Evolutionary conservation across 2,797 vertebrate genomes (phyloP), one percentile per base, ranked within the genome.

Genomic region (Menidia menidia): DNA sequence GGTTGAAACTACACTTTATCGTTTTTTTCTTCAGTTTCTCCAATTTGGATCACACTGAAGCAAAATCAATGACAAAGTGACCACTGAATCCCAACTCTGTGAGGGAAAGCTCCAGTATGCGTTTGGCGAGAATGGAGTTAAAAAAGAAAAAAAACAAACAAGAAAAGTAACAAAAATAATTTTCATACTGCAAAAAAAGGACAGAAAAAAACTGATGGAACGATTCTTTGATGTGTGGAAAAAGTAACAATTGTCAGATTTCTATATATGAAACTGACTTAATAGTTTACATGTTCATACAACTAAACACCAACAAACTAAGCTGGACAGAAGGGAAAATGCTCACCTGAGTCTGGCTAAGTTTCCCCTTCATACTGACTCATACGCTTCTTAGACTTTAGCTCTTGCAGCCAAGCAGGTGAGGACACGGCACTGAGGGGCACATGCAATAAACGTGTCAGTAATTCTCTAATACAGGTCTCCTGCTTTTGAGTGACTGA

Each of bases 321-420:
- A 25, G 18, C 51, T 57, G 60, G 10, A 16, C 25, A 65, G 7
- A 42, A 68, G 33, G 41, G 31, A 52, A 53, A 39, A 59, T 0
- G 54, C 81, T 85, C 73, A 87, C 88, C 77, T 71, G 60, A 15
- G 13, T 71, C 50, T 63, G 57, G 58, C 77, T 95, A 96, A 77
- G 91, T 81, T 65, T 95, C 94, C 60, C 92, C 89, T 57, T 95
- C 95, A 11, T 94, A 81, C 80, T 96, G 95, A 94, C 94, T 96
- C 77, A 95, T 92, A 45, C 96, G 94, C 91, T 96, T 97, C 94
- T 95, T 97, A 16, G 95, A 95, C 84, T 96, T 97, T 81, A 98
- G 91, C 64, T 97, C 96, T 89, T 94, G 95, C 61, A 98, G 87
- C 97, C 97, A 98, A 44, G 95, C 92, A 0, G 96, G 97, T 10